Percentiles rank a stretch among this genome's conserved stretches.
Conservation (phyloP, 2,113 vertebrate species). For the Isichthys henryi region DNA sequence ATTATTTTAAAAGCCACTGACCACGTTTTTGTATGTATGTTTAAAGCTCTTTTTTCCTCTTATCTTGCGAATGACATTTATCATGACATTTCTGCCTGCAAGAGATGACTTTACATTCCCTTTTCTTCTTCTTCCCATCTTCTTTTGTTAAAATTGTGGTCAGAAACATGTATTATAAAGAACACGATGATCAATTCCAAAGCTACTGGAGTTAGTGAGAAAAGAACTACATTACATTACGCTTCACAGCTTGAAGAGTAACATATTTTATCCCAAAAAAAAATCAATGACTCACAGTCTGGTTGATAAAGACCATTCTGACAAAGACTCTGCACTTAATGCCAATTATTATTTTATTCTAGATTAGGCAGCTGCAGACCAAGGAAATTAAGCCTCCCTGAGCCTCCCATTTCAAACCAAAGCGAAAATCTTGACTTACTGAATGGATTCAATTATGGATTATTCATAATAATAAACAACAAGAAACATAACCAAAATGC, state of each 20-base stretch:
- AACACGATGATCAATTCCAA: neutral
- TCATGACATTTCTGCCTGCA: slow-evolving; percentile 15
- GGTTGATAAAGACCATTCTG: neutral
- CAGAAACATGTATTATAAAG: neutral
- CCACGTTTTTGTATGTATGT: neutral
- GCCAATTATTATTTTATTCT: neutral
- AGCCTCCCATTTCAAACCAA: neutral
- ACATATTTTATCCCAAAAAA: neutral
- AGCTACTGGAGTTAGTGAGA: neutral
- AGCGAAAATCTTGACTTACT: neutral
- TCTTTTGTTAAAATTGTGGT: slow-evolving; percentile 3
- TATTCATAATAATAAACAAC: neutral
- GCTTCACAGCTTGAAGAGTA: neutral
- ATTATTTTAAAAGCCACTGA: slow-evolving; percentile 12
- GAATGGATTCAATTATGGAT: neutral
- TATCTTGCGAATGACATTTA: slow-evolving; percentile 20
- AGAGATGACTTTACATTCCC: neutral
- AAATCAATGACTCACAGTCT: neutral
- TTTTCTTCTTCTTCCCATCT: neutral
- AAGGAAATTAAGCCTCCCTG: neutral
- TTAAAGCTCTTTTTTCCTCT: slow-evolving; percentile 7
- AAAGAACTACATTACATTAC: neutral
- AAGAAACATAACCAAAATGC: neutral
- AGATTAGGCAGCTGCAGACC: neutral
- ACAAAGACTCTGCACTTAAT: neutral